phyloP scores from a whole-genome alignment of 2,888 invertebrate species.

The Scelioninae gen. 2 region DNA sequence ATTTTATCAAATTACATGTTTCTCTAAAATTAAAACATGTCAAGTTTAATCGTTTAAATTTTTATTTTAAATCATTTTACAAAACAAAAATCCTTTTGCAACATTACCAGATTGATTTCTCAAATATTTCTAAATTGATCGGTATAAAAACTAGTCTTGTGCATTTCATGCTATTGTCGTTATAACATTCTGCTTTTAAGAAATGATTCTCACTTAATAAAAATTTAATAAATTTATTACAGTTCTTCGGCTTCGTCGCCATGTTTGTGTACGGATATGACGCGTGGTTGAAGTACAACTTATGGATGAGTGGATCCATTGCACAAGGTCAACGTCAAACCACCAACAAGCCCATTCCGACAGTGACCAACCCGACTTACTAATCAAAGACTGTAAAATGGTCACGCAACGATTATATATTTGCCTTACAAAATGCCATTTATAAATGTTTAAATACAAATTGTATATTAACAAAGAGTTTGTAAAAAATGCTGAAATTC shows the following conservation, averaged over 20 bases:
- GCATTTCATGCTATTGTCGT: too few species aligned
- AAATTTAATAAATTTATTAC: constrained; percentile 49
- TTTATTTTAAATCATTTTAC: background rate
- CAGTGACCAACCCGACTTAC: constrained; percentile 76
- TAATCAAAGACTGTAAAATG: constrained; percentile 65
- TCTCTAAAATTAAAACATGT: background rate
- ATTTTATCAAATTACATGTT: background rate
- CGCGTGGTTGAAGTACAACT: constrained; percentile 86
- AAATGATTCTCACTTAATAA: background rate
- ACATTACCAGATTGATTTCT: too few species aligned
- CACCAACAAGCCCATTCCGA: constrained; percentile 79
- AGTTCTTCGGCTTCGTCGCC: constrained; percentile 92
- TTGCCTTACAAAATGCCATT: constrained; percentile 50
- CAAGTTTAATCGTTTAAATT: background rate
- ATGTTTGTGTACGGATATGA: constrained; percentile 88
- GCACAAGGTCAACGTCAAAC: constrained; percentile 84
- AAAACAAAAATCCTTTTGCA: too few species aligned
- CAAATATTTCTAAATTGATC: too few species aligned
- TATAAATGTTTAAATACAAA: constrained; percentile 47
- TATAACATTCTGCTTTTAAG: too few species aligned
- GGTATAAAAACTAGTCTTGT: too few species aligned
- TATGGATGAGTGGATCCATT: constrained; percentile 80
- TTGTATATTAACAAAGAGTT: constrained; percentile 46
- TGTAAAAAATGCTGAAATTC: constrained; percentile 14
- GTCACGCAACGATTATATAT: constrained; percentile 31